Conservation (phyloP, 2,888 invertebrate species). For the Macaria notata region DNA sequence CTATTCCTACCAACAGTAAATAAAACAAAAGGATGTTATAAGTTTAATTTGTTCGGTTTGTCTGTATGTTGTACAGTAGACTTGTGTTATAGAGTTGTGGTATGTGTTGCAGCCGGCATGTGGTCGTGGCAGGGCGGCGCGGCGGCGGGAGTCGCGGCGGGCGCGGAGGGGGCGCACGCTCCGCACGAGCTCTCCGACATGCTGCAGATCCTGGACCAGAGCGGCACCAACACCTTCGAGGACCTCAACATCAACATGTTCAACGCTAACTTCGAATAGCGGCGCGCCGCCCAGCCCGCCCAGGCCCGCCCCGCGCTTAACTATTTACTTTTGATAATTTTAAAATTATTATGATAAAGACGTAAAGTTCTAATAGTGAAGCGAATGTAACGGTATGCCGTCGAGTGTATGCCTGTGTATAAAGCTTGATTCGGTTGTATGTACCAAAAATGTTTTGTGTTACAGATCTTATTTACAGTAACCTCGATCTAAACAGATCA, state of each 20-base stretch:
- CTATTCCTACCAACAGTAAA: no score
- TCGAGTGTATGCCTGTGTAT: conserved; percentile 26
- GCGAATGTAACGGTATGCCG: conserved; percentile 16
- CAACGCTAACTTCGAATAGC: conserved; percentile 84
- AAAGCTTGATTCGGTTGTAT: conserved; percentile 33
- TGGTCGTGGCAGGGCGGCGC: conserved; percentile 89
- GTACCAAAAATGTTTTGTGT: conserved; percentile 32
- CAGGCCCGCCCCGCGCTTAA: conserved; percentile 27
- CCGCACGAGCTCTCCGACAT: conserved; percentile 93
- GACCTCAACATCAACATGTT: conserved; percentile 95
- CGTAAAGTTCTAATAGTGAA: conserved; percentile 20
- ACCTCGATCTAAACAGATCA: conserved; percentile 21
- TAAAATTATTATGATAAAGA: conserved; percentile 24
- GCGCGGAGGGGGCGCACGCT: conserved; percentile 70
- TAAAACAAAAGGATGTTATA: no score
- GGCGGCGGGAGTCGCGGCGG: conserved; percentile 47
- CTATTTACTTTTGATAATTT: conserved; percentile 29
- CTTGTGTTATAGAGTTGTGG: no score
- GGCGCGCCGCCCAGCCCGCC: no score
- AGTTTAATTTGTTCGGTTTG: no score
- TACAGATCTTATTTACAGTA: conserved; percentile 22
- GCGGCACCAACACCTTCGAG: conserved; percentile 91
- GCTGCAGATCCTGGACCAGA: conserved; percentile 95
- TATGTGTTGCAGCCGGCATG: conserved; percentile 79
- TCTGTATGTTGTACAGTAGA: no score